Conservation (phyloP, 2,888 invertebrate species). For the Falcaria lacertinaria region DNA sequence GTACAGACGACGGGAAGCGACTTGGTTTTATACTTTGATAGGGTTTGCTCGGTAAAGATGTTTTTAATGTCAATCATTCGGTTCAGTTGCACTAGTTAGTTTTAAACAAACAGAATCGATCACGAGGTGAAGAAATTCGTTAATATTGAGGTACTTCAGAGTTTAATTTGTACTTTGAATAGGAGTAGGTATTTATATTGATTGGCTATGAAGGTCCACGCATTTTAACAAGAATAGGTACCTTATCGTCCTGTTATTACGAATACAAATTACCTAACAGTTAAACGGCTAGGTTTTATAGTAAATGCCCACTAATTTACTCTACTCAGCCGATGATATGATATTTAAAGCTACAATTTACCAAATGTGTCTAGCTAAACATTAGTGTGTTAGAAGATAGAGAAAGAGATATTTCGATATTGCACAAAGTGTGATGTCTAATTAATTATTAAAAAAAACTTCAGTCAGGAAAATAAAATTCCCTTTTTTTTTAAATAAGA, state of each 20-base stretch:
- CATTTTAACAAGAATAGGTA: too few species aligned
- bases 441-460: not conserved
- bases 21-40: too few species aligned
- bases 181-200: too few species aligned
- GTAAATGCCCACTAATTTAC: conserved; percentile 12
- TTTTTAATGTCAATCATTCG: too few species aligned
- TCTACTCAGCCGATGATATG: conserved; percentile 46
- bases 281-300: not conserved
- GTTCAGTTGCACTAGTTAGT: too few species aligned
- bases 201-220: too few species aligned
- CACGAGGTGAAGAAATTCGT: too few species aligned
- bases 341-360: conserved; percentile 64
- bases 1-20: too few species aligned
- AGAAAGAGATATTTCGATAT: conserved; percentile 2
- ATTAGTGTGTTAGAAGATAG: conserved; percentile 17
- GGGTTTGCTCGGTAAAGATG: too few species aligned
- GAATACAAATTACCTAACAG: not conserved
- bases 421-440: not conserved
- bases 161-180: too few species aligned
- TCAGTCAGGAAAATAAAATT: not conserved
- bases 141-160: too few species aligned
- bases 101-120: too few species aligned
- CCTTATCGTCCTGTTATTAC: not conserved
- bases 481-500: not conserved
- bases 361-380: conserved; percentile 58